Evolutionary conservation across 2,113 vertebrate genomes (phyloP), one percentile per base, ranked within the genome.

Genomic region (Rhynchomys soricoides): DNA sequence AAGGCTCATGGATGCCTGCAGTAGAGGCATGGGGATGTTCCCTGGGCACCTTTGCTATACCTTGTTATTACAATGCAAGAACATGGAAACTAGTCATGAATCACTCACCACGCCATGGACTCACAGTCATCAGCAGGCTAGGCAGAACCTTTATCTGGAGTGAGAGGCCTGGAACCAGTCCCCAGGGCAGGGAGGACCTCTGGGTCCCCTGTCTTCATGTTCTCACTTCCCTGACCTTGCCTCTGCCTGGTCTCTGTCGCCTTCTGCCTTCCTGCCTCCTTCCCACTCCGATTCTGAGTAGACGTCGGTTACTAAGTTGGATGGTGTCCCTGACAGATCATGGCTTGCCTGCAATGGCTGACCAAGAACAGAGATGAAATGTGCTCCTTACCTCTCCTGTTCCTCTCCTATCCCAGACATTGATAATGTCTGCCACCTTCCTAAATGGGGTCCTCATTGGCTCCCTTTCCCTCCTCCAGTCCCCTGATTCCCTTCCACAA

Each of bases 221-320:
- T 88, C 59, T 4, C 48, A 43, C 94, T 97, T 95, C 95, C 95
- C 97, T 79, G 57, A 89, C 96, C 95, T 95, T 75, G 59, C 91
- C 85, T 24, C 75, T n/a, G 3, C 64, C 78, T 9, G 3, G 66
- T 48, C 66, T 73, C 85, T 64, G 62, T 15, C 21, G 0, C 24
- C 50, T 55, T 55, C 89, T 12, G 0, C 24, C 50, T 55, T 55
- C 89, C 64, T 9, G 37, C 6, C 81, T 95, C 6, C 81, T 95
- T 70, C 22, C 91, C 95, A 70, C 94, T 95, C 9, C 88, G 24
- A 81, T 82, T 75, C 97, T 97, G 90, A 96, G 97, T 0, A 90
- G 91, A 90, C 64, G 37, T 95, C 96, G 55, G 40, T 95, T 96
- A 95, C 95, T 88, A 90, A 17, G 75, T 92, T 92, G 95, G 93